Evolutionary conservation across 1,140 invertebrate species (phyloP).

Genomic region (Lucilia sericata): DNA sequence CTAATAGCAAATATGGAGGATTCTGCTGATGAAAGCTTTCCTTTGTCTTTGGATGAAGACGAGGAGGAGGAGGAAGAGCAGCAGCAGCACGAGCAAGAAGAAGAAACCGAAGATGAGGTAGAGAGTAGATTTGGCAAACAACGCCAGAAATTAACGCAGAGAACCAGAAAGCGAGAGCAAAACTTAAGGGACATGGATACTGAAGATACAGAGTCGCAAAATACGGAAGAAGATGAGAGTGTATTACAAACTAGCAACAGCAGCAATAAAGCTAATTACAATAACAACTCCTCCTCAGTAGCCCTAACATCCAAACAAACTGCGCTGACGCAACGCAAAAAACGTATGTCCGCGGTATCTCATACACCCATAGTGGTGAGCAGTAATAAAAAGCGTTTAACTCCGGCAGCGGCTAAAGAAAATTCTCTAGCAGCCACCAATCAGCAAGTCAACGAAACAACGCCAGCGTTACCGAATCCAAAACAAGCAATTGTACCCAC

Average conservation of each 20-base stretch:
- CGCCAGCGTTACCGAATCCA: background rate
- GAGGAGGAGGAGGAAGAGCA: constrained; percentile 52
- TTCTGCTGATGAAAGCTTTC: constrained; percentile 57
- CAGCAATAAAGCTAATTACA: background rate
- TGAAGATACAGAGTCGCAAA: constrained; percentile 37
- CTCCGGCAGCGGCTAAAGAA: constrained; percentile 39
- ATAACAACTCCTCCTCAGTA: background rate
- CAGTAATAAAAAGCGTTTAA: constrained; percentile 29
- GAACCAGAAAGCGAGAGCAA: background rate
- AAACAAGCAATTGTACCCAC: background rate
- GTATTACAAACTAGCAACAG: background rate
- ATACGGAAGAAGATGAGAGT: background rate
- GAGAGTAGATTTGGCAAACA: background rate
- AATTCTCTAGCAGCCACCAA: constrained; percentile 45
- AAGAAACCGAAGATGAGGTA: constrained; percentile 32
- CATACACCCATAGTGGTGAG: constrained; percentile 1
- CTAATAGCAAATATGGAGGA: constrained; percentile 57
- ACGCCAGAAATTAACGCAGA: background rate
- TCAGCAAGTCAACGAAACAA: background rate
- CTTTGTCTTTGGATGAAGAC: constrained; percentile 47
- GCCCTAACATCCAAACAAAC: constrained; percentile 29
- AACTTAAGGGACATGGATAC: constrained; percentile 11
- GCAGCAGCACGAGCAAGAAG: constrained; percentile 49
- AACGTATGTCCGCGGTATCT: background rate
- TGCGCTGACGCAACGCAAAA: constrained; percentile 24